A percentile compares a stretch with the other conserved stretches of the same genome.
Evolutionary conservation across 2,888 invertebrate genomes (phyloP).

Genomic region (Alcis repandata): DNA sequence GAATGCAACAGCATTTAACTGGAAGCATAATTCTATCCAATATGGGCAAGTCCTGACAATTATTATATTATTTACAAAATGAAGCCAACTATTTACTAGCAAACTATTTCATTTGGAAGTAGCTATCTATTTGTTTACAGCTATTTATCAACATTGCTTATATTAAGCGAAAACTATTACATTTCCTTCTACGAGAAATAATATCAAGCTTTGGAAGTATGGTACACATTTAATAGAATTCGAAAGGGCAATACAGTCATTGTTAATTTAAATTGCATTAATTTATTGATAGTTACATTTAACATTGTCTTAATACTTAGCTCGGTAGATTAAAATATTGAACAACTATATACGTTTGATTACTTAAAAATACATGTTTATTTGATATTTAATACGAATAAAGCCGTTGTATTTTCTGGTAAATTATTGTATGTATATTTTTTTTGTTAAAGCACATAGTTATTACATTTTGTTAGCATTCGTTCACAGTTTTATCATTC

Average conservation of each 20-base stretch:
- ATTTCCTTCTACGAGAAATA: constrained; percentile 15
- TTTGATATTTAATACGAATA: background rate
- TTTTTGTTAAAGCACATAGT: background rate
- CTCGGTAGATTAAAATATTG: constrained; percentile 31
- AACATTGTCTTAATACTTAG: constrained; percentile 52
- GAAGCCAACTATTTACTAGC: constrained; percentile 17
- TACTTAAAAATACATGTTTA: background rate
- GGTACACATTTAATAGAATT: constrained; percentile 39
- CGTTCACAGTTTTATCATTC: too few relatives aligned
- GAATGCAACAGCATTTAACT: background rate
- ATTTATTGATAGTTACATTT: constrained; percentile 42
- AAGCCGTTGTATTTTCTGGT: background rate
- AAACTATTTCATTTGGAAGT: background rate
- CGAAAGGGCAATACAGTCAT: constrained; percentile 42
- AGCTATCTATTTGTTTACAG: background rate
- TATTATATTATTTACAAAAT: constrained; percentile 32
- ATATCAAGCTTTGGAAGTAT: constrained; percentile 5
- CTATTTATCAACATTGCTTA: constrained; percentile 4
- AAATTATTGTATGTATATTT: background rate
- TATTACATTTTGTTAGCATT: too few relatives aligned
- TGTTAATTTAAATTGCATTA: constrained; percentile 40
- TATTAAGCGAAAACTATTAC: constrained; percentile 25
- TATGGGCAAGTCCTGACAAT: constrained; percentile 13
- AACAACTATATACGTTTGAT: constrained; percentile 2
- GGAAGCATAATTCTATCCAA: constrained; percentile 5